phyloP scores from a whole-genome alignment of 2,888 invertebrate species.

The Tetanocera ferruginea region DNA sequence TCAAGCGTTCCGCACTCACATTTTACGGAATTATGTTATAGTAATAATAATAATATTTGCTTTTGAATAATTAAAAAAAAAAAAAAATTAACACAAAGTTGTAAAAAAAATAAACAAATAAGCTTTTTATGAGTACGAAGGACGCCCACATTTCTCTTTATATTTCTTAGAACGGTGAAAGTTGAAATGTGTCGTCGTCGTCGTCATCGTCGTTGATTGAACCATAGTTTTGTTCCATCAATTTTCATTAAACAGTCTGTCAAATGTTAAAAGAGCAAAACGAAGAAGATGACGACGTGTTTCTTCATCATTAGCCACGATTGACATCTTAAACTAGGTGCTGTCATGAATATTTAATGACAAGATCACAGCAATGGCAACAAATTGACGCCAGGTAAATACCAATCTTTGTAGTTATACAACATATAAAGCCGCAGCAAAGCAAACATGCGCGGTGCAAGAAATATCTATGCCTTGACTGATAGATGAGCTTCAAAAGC shows the following conservation, averaged over 20 bases:
- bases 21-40: too few relatives aligned
- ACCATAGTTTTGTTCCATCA: too few relatives aligned
- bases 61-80: neutral
- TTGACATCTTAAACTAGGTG: conserved; percentile 3
- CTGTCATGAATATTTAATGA: conserved; percentile 1
- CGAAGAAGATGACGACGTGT: neutral
- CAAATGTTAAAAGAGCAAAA: neutral
- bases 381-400: neutral
- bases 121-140: neutral
- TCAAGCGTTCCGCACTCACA: too few relatives aligned
- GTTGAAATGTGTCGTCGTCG: too few relatives aligned
- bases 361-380: neutral
- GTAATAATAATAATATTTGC: too few relatives aligned
- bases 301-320: neutral
- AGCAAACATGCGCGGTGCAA: neutral
- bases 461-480: neutral
- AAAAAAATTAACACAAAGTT: neutral
- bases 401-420: neutral
- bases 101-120: neutral
- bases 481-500: too few relatives aligned
- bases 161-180: neutral
- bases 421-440: neutral
- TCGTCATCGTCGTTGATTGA: too few relatives aligned
- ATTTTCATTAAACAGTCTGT: neutral
- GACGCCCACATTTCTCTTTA: neutral